phyloP scores from a whole-genome alignment of 2,797 vertebrate genomes.

The Microhierax caerulescens region DNA sequence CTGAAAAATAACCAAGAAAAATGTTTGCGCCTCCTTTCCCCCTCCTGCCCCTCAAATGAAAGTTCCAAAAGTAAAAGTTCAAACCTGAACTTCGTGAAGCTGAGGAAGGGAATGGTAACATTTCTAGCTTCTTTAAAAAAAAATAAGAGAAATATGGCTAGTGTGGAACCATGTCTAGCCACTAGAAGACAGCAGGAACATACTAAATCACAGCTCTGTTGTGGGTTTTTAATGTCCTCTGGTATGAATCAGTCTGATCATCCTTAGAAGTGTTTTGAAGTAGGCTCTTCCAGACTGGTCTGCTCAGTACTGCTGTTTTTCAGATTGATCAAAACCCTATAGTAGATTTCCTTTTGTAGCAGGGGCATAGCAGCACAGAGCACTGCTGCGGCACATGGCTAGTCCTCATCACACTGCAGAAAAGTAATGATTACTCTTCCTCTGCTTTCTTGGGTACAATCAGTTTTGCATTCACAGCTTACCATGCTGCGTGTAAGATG shows the following conservation, averaged over 20 bases:
- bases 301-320: background rate
- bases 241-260: background rate
- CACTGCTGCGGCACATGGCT: accelerated
- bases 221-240: background rate
- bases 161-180: background rate
- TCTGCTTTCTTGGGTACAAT: background rate
- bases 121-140: background rate
- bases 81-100: background rate
- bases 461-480: background rate
- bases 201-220: background rate
- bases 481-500: background rate
- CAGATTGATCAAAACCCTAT: background rate
- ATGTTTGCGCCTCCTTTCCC: background rate
- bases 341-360: background rate
- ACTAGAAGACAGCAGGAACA: background rate
- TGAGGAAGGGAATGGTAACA: background rate
- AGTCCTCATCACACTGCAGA: background rate
- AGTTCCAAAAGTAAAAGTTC: background rate
- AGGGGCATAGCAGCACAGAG: background rate
- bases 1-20: background rate
- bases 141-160: background rate
- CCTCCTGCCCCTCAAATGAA: background rate
- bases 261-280: background rate
- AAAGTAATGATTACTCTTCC: background rate
- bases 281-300: background rate